Conservation (phyloP, 2,888 invertebrate species). For the Phytoseiulus persimilis region DNA sequence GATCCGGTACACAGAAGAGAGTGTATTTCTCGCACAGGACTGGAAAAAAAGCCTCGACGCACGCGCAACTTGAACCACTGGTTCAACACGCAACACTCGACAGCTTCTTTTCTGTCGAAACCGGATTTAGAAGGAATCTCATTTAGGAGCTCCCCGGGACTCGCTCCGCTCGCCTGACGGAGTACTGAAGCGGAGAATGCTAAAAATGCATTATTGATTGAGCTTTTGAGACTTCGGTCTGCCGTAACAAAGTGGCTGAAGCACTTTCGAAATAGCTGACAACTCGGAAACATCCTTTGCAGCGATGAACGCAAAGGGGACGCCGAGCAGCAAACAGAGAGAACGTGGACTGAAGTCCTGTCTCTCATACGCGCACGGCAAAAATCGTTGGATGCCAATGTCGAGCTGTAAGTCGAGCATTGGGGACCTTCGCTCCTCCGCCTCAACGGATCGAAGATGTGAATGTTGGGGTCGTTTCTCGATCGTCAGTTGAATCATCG, state of each 20-base stretch:
- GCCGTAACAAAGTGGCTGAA: neutral
- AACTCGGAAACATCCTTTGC: neutral
- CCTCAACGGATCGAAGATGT: too few species aligned
- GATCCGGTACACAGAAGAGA: too few species aligned
- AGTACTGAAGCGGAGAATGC: neutral
- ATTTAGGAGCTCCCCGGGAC: neutral
- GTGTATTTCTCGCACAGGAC: too few species aligned
- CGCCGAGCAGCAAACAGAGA: neutral
- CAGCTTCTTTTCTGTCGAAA: neutral
- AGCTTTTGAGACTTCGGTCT: neutral
- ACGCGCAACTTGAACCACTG: neutral
- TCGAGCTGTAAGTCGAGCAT: neutral
- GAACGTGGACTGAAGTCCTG: neutral
- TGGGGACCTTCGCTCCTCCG: too few species aligned
- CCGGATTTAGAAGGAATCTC: neutral
- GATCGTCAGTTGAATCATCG: too few species aligned
- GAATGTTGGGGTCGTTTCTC: too few species aligned
- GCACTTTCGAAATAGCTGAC: neutral
- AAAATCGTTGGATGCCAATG: neutral
- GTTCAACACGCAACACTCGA: neutral
- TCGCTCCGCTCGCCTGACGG: neutral
- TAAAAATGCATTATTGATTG: neutral
- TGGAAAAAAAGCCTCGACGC: neutral
- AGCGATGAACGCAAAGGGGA: neutral
- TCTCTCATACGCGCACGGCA: neutral